Evolutionary conservation across 2,888 invertebrate species (phyloP).

Genomic region (Cataglyphis albicans): DNA sequence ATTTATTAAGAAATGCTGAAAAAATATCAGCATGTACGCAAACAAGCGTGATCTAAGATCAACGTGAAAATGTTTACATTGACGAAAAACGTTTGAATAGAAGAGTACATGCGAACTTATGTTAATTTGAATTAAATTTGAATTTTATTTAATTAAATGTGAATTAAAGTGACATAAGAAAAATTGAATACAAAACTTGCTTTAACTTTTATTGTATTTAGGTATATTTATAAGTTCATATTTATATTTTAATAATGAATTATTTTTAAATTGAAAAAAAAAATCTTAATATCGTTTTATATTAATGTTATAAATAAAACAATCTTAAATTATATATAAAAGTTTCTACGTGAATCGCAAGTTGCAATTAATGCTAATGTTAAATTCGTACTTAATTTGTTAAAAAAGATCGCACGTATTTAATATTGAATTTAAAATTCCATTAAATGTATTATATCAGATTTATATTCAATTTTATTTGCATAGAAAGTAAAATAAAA

Average conservation of each 20-base stretch:
- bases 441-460: neutral
- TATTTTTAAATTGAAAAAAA: neutral
- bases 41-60: conserved; percentile 11
- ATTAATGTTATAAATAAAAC: conserved; percentile 8
- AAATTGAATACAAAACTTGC: neutral
- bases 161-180: neutral
- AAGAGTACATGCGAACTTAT: neutral
- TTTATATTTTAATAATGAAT: neutral
- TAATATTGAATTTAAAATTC: neutral
- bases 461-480: conserved; percentile 1
- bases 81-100: neutral
- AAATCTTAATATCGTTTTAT: neutral
- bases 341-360: neutral
- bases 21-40: conserved; percentile 19
- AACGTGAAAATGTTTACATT: conserved; percentile 9
- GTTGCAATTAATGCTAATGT: neutral
- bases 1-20: conserved; percentile 19
- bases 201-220: neutral
- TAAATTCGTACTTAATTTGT: neutral
- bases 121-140: neutral
- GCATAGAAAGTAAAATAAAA: neutral
- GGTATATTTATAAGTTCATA: neutral
- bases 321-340: neutral
- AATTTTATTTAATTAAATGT: neutral
- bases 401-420: neutral